Evolutionary conservation across 2,113 vertebrate genomes (phyloP).

Genomic region (Blennius ocellaris): DNA sequence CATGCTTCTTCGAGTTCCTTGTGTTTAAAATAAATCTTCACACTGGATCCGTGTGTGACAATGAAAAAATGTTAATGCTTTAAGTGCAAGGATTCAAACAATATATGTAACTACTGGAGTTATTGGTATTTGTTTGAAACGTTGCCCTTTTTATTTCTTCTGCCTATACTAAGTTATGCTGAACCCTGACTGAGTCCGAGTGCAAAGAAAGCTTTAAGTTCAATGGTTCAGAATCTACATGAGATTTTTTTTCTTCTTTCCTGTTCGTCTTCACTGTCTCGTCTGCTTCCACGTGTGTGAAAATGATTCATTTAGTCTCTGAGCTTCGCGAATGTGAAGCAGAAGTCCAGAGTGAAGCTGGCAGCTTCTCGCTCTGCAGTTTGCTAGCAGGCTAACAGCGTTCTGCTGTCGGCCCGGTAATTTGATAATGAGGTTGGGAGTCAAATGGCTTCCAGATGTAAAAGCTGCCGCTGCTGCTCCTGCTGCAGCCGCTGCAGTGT

Average conservation of each 20-base stretch:
- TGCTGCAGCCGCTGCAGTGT: constrained; percentile 9
- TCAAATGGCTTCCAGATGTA: constrained; percentile 70
- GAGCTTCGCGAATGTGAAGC: neutral
- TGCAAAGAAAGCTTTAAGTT: neutral
- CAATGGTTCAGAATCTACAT: no score
- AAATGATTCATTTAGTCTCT: neutral
- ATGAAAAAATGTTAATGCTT: no score
- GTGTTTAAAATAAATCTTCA: no score
- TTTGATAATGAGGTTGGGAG: constrained; percentile 72
- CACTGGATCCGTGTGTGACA: no score
- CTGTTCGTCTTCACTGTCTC: neutral
- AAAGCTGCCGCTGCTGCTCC: constrained; percentile 3
- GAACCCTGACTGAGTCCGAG: no score
- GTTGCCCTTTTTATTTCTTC: no score
- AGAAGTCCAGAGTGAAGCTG: constrained; percentile 1
- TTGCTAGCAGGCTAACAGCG: constrained; percentile 2
- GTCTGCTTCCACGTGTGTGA: neutral
- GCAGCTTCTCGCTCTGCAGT: constrained; percentile 16
- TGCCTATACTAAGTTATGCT: no score
- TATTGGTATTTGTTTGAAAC: no score
- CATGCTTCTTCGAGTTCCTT: no score
- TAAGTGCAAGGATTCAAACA: no score
- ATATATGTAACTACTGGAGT: no score
- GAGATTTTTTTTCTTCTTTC: neutral
- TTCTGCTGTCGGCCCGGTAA: constrained; percentile 58